Conservation (phyloP, 2,113 vertebrate species). For the Lagenorhynchus albirostris region DNA sequence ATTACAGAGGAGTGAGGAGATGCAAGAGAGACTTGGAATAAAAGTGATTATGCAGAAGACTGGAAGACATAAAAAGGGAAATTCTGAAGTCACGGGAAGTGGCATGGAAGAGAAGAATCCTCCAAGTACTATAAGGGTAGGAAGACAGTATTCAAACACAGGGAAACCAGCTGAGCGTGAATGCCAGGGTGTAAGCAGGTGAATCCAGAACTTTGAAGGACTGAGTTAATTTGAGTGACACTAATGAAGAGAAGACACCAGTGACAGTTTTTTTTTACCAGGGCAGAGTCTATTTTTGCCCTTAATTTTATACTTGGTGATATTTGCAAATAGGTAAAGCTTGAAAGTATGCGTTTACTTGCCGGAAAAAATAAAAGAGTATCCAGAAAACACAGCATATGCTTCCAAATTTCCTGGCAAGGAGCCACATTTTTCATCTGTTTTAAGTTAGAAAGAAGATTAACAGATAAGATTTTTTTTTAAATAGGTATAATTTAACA, state of each 20-base stretch:
- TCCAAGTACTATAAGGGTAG: background rate
- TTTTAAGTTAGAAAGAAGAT: constrained; percentile 6
- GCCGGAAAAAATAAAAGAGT: background rate
- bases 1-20: background rate
- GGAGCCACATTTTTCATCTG: background rate
- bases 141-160: background rate
- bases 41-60: background rate
- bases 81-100: background rate
- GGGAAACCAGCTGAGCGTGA: background rate
- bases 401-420: background rate
- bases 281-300: background rate
- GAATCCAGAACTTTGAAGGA: constrained; percentile 5
- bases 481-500: background rate
- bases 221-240: background rate
- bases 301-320: background rate
- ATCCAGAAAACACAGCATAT: background rate
- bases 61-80: background rate
- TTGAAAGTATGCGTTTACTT: background rate
- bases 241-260: background rate
- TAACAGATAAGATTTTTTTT: background rate
- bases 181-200: background rate
- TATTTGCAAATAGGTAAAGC: background rate
- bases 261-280: background rate
- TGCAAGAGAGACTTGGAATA: background rate
- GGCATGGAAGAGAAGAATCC: background rate